These are phyloP conservation scores for Pao palembangensis DNA, from an alignment of 2,113 vertebrate species.

Conservation along the genomic window DNA sequence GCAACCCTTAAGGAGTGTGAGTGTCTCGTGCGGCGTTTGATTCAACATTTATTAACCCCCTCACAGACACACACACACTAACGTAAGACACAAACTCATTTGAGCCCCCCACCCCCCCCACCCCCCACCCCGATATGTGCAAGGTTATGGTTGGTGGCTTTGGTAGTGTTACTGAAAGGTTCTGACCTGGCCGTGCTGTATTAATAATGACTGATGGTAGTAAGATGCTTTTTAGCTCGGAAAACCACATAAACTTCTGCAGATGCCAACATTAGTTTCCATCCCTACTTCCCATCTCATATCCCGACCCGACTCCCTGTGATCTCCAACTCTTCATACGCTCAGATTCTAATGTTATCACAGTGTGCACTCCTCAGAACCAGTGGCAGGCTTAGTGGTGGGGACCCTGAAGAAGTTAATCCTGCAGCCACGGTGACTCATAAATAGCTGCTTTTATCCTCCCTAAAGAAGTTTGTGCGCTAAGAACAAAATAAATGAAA, in stretches of 20 bases:
- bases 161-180: conserved; percentile 25
- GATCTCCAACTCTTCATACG: conserved; percentile 61
- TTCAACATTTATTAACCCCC: conserved; percentile 78
- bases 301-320: conserved; percentile 60
- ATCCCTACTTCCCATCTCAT: conserved; percentile 67
- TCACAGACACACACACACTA: conserved; percentile 54
- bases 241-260: conserved; percentile 1
- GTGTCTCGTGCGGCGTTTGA: conserved; percentile 75
- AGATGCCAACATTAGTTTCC: conserved; percentile 51
- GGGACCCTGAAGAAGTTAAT: conserved; percentile 47
- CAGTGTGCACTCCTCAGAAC: conserved; percentile 48
- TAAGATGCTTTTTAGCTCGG: conserved; percentile 55
- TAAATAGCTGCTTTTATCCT: conserved; percentile 55
- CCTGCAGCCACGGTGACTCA: conserved; percentile 39
- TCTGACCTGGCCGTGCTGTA: conserved; percentile 64
- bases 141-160: conserved; percentile 64
- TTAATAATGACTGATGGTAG: conserved; percentile 58
- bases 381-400: conserved; percentile 22
- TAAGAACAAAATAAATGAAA: conserved; percentile 7
- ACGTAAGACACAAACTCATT: conserved; percentile 59
- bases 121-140: neutral
- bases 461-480: conserved; percentile 29
- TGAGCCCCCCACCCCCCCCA: conserved; percentile 45
- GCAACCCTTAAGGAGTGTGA: conserved; percentile 77
- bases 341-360: conserved; percentile 53